These are phyloP conservation scores for Anastrepha ludens DNA, from an alignment of 1,140 invertebrate species.

Conservation along the genomic window DNA sequence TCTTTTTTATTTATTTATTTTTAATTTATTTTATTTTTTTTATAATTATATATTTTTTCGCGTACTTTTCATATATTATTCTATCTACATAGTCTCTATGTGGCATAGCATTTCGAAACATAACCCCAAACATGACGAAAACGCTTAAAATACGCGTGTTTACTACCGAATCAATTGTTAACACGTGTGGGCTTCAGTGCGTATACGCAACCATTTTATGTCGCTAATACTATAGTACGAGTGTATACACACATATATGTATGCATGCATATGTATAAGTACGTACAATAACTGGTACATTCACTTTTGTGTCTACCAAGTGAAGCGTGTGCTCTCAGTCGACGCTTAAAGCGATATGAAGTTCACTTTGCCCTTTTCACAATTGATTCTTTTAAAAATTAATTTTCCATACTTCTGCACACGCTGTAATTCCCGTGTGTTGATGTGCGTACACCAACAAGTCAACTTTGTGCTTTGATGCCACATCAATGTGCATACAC, in stretches of 20 bases:
- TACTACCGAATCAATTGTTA: background rate
- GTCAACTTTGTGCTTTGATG: background rate
- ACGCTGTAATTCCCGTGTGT: background rate
- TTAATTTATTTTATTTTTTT: too few species aligned
- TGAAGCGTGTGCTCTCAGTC: conserved; percentile 3
- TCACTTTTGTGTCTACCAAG: background rate
- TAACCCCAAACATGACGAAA: too few species aligned
- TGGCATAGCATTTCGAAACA: too few species aligned
- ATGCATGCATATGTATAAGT: background rate
- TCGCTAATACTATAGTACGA: background rate
- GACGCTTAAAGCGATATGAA: conserved; percentile 6
- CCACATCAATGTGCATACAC: background rate
- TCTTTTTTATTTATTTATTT: too few species aligned
- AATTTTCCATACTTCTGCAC: conserved; percentile 25
- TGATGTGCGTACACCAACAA: too few species aligned
- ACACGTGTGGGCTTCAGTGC: background rate
- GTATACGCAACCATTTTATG: background rate
- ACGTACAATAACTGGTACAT: background rate
- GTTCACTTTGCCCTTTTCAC: conserved; percentile 26
- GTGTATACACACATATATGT: background rate
- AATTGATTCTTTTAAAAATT: conserved; percentile 44
- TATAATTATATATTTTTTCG: too few species aligned
- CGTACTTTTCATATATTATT: too few species aligned
- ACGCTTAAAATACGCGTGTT: too few species aligned
- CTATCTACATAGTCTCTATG: too few species aligned